Evolutionary conservation across 1,140 invertebrate species (phyloP).

Genomic region (Pemphigus obesinymphae): DNA sequence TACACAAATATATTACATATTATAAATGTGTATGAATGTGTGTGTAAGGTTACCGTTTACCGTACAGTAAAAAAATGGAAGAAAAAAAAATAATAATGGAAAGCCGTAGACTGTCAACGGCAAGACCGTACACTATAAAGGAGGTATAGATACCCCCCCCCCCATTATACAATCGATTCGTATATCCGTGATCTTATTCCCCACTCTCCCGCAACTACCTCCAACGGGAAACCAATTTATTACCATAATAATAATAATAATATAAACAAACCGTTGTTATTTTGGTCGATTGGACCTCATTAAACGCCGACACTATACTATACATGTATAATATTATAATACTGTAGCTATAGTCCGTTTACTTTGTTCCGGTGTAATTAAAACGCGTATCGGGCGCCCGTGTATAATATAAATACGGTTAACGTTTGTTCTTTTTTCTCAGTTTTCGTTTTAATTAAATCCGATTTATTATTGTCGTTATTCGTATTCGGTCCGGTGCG

Average conservation of each 20-base stretch:
- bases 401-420: background rate
- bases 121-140: background rate
- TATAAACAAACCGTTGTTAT: background rate
- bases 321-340: no score
- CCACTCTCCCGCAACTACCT: no score
- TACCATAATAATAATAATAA: background rate
- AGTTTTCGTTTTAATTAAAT: constrained; percentile 23
- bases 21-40: background rate
- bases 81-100: constrained; percentile 3
- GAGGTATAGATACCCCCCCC: background rate
- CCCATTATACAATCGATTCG: constrained; percentile 26
- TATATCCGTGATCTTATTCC: constrained; percentile 11
- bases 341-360: background rate
- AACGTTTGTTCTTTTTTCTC: background rate
- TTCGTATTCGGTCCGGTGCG: background rate
- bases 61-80: background rate
- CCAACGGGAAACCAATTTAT: no score
- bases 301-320: background rate
- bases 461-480: background rate
- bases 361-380: constrained; percentile 30
- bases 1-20: background rate
- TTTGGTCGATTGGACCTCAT: constrained; percentile 31
- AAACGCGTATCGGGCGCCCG: background rate
- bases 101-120: constrained; percentile 8
- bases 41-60: background rate